Percentiles rank a stretch among this genome's conserved stretches.
These are phyloP conservation scores for Regulus satrapa DNA, from an alignment of 2,113 vertebrate genomes.

Conservation along the genomic window DNA sequence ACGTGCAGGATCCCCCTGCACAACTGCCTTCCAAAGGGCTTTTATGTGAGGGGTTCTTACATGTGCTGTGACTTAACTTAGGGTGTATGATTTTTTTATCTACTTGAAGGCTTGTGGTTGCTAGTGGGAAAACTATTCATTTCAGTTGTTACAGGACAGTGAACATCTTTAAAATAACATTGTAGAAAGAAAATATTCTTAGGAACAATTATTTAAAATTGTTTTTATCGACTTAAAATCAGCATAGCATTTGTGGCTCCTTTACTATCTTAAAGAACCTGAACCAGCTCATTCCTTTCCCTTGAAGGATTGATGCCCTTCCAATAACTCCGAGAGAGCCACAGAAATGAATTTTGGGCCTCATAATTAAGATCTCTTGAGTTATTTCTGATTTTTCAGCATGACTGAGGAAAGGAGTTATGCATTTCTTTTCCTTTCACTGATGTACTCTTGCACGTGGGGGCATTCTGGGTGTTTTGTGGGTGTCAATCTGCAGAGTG, in stretches of 20 bases:
- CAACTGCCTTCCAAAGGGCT: neutral
- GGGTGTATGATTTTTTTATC: neutral
- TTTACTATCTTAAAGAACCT: neutral
- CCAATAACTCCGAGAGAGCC: neutral
- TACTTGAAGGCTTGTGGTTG: neutral
- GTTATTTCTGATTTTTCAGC: constrained; percentile 22
- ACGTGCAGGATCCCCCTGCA: rapidly evolving
- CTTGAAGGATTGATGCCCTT: neutral
- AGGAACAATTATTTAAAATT: neutral
- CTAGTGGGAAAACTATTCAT: neutral
- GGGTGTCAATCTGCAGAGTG: neutral
- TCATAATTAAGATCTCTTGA: constrained; percentile 17
- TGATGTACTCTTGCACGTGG: rapidly evolving
- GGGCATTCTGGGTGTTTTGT: neutral
- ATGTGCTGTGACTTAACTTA: neutral
- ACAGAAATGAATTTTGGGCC: neutral
- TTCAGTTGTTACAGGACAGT: neutral
- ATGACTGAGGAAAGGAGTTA: neutral
- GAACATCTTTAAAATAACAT: neutral
- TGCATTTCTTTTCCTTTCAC: neutral
- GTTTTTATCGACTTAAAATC: neutral
- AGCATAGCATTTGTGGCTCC: neutral
- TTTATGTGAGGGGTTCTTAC: neutral
- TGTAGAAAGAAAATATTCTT: neutral
- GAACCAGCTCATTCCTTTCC: neutral